Evolutionary conservation across 2,113 vertebrate species (phyloP).

Genomic region (Rattus norvegicus): DNA sequence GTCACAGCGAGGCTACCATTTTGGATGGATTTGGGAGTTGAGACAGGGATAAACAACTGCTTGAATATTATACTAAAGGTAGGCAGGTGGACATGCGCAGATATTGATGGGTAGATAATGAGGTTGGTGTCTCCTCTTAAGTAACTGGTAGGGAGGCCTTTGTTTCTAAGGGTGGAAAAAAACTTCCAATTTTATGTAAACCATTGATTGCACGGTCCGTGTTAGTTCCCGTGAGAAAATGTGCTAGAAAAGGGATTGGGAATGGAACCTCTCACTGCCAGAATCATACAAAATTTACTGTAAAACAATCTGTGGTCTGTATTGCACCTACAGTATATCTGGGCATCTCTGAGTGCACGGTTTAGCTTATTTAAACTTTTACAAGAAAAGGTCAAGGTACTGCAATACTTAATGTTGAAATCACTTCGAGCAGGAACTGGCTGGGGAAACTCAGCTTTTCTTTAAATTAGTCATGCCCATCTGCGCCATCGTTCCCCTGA

Average conservation of each 20-base stretch:
- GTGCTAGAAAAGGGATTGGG: neutral
- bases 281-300: neutral
- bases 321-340: neutral
- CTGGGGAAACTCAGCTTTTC: neutral
- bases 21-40: neutral
- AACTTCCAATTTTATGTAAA: neutral
- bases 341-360: neutral
- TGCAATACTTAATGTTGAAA: neutral
- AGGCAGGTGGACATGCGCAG: no score
- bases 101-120: neutral
- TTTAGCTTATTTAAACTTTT: slow-evolving; percentile 37
- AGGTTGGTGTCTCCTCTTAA: neutral
- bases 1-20: neutral
- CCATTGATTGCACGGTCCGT: neutral
- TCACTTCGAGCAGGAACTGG: slow-evolving; percentile 14
- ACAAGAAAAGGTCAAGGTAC: neutral
- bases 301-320: neutral
- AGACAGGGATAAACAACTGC: neutral
- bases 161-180: neutral
- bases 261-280: neutral
- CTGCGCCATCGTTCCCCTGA: neutral
- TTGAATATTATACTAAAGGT: neutral
- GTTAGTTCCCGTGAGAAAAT: neutral
- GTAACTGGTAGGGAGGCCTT: neutral
- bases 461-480: slow-evolving; percentile 38